Percentiles rank a stretch among this genome's conserved stretches.
Conservation (phyloP, 2,113 vertebrate species). For the Passer domesticus region DNA sequence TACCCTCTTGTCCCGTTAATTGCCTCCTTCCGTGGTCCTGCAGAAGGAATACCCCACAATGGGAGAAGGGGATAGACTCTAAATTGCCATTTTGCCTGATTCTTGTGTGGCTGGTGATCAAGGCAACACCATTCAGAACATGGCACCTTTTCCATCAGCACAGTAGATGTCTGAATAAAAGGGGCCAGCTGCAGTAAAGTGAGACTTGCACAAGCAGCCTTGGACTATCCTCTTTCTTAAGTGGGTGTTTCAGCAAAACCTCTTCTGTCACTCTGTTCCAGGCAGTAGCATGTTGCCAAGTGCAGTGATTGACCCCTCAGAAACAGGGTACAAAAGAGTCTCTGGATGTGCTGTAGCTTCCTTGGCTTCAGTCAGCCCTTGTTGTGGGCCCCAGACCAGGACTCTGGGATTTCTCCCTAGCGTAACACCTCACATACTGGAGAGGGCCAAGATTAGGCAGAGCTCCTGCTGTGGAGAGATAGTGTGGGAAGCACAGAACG, state of each 20-base stretch:
- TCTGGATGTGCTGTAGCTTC: accelerated
- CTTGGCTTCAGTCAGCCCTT: not conserved
- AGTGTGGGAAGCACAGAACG: not conserved
- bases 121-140: not conserved
- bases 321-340: not conserved
- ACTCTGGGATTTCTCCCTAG: not conserved
- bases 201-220: not conserved
- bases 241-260: not conserved
- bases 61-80: not conserved
- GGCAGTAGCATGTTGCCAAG: not conserved
- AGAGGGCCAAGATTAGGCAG: not conserved
- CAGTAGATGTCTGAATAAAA: not conserved
- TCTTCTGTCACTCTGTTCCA: not conserved
- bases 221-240: not conserved
- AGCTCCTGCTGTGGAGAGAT: not conserved
- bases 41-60: not conserved
- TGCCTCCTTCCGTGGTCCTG: not conserved
- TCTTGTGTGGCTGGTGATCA: not conserved
- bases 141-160: not conserved
- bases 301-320: not conserved
- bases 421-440: not conserved
- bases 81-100: not conserved
- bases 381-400: not conserved
- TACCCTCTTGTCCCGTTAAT: not conserved
- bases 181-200: not conserved